These are phyloP conservation scores for Agrypnus murinus DNA, from an alignment of 2,888 invertebrate species.

Conservation along the genomic window DNA sequence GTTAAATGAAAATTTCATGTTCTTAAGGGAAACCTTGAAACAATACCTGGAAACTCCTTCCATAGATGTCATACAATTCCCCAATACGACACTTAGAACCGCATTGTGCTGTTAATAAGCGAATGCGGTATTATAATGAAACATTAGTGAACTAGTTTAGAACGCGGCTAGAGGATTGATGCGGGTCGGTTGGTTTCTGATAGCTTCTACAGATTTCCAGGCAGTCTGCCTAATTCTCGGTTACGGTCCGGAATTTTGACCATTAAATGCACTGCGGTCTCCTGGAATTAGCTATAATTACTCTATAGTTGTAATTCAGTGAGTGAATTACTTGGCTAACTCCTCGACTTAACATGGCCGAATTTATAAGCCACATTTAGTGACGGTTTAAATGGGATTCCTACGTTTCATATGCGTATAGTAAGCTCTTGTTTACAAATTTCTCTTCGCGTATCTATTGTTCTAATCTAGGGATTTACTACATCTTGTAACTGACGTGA, in stretches of 20 bases:
- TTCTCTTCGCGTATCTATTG: not conserved
- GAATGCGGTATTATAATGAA: constrained; percentile 36
- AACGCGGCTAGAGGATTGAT: constrained; percentile 42
- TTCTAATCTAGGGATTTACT: too few relatives aligned
- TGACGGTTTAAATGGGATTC: constrained; percentile 24
- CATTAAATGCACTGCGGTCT: constrained; percentile 44
- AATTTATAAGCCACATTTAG: constrained; percentile 41
- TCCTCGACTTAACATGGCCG: constrained; percentile 34
- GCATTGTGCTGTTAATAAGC: constrained; percentile 37
- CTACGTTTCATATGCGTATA: not conserved
- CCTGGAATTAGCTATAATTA: constrained; percentile 48
- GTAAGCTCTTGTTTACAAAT: constrained; percentile 10
- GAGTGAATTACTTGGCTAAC: constrained; percentile 33
- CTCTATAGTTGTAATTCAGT: constrained; percentile 48
- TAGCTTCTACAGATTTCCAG: constrained; percentile 45
- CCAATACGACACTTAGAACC: constrained; percentile 25
- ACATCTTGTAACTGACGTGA: too few relatives aligned
- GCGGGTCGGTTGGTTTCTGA: constrained; percentile 45
- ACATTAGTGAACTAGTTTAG: constrained; percentile 40
- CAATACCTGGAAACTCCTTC: constrained; percentile 23
- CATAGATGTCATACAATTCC: not conserved
- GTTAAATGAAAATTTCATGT: too few relatives aligned
- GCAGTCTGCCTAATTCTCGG: constrained; percentile 39
- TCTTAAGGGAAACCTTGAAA: constrained; percentile 1
- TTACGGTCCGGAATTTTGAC: constrained; percentile 42